Evolutionary conservation across 2,797 vertebrate genomes (phyloP).

Genomic region (Siniperca scherzeri): DNA sequence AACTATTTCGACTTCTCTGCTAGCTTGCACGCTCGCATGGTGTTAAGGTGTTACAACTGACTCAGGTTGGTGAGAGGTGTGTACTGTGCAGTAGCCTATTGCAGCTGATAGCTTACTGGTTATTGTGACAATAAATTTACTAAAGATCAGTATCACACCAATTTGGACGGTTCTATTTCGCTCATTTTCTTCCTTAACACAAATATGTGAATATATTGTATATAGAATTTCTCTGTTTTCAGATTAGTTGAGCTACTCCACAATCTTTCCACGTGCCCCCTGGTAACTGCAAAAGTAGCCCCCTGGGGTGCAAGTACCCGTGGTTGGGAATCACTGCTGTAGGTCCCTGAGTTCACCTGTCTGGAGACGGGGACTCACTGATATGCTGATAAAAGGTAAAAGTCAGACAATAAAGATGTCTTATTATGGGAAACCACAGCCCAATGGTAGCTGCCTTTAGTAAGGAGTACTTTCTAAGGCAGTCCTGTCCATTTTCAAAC

Average conservation of each 20-base stretch:
- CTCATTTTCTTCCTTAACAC: not conserved
- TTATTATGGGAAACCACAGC: not conserved
- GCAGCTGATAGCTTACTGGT: not conserved
- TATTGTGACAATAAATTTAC: not conserved
- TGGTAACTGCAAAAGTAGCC: not conserved
- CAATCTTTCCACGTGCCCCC: not conserved
- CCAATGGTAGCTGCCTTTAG: constrained; percentile 8
- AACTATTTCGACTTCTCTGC: not conserved
- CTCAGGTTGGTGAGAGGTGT: not conserved
- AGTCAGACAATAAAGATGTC: not conserved
- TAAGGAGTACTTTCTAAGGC: constrained; percentile 10
- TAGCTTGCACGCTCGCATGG: not conserved
- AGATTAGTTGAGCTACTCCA: no score
- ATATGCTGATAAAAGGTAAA: constrained; percentile 10
- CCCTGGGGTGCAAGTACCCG: not conserved
- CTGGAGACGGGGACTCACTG: not conserved
- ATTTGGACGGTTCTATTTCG: not conserved
- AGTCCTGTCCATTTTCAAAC: constrained; percentile 14
- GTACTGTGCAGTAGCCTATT: not conserved
- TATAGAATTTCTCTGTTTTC: not conserved
- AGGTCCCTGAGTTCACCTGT: not conserved
- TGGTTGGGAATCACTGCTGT: not conserved
- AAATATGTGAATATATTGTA: not conserved
- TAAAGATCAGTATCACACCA: not conserved
- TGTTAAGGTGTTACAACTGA: not conserved